Evolutionary conservation across 2,113 vertebrate species (phyloP).

Genomic region (Takifugu flavidus): DNA sequence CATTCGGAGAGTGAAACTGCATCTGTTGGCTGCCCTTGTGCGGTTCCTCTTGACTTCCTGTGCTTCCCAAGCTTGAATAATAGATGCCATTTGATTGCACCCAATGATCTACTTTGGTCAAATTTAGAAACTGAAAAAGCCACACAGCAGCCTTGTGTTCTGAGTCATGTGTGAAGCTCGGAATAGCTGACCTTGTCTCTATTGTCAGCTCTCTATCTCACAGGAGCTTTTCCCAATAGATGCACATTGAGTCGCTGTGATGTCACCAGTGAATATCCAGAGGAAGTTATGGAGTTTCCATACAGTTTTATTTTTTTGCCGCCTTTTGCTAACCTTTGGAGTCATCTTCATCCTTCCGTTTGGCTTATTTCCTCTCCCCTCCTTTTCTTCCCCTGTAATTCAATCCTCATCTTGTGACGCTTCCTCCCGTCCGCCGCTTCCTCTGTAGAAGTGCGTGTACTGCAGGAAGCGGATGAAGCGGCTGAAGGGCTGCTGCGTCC

Average conservation of each 20-base stretch:
- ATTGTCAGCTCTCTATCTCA: conserved; percentile 28
- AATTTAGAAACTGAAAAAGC: too few relatives aligned
- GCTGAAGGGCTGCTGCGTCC: conserved; percentile 88
- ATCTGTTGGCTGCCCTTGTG: neutral
- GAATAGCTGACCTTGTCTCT: conserved; percentile 6
- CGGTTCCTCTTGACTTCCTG: conserved; percentile 27
- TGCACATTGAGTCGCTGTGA: conserved; percentile 1
- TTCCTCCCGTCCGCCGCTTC: neutral
- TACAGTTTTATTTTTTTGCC: conserved; percentile 6
- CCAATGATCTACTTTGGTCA: too few relatives aligned
- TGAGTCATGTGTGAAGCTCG: neutral
- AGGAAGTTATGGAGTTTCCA: conserved; percentile 27
- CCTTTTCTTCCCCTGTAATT: conserved; percentile 23
- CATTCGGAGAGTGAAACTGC: too few relatives aligned
- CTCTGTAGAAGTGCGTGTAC: conserved; percentile 87
- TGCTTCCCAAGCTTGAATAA: neutral
- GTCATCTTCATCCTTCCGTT: neutral
- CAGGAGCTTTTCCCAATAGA: neutral
- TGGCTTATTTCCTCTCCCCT: conserved; percentile 18
- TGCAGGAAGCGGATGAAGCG: conserved; percentile 91
- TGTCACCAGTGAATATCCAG: conserved; percentile 13
- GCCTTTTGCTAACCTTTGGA: conserved; percentile 5
- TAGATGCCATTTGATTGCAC: neutral
- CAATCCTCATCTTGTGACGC: neutral
- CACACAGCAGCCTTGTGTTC: neutral